Evolutionary conservation across 2,113 vertebrate species (phyloP).

Genomic region (Labrus mixtus): DNA sequence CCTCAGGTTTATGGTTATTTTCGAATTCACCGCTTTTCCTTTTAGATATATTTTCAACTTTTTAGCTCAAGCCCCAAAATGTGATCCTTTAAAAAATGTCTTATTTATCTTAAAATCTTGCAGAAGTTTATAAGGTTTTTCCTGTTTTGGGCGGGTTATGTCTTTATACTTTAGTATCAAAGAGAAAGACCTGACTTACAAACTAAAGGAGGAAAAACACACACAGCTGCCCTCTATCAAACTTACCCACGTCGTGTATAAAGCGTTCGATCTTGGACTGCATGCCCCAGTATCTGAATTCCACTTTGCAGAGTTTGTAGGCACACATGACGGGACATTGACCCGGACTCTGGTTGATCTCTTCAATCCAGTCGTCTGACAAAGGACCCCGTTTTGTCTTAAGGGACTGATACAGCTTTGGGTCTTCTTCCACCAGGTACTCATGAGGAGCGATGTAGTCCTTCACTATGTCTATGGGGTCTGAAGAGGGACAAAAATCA

Average conservation of each 20-base stretch:
- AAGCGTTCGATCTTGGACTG: conserved; percentile 99
- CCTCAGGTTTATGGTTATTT: no score
- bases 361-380: conserved; percentile 94
- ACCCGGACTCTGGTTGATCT: conserved; percentile 85
- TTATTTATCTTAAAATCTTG: no score
- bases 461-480: conserved; percentile 97
- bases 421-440: conserved; percentile 96
- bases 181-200: no score
- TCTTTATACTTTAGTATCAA: no score
- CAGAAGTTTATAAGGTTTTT: no score
- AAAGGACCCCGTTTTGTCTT: conserved; percentile 95
- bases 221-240: background rate
- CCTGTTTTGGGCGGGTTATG: no score
- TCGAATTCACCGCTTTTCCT: no score
- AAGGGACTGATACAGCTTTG: conserved; percentile 90
- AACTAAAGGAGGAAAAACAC: no score
- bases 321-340: conserved; percentile 94
- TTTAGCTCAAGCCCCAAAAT: no score
- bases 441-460: conserved; percentile 94
- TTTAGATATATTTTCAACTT: no score
- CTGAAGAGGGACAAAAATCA: conserved; percentile 70
- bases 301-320: conserved; percentile 99
- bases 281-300: conserved; percentile 99
- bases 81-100: no score
- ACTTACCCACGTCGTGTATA: conserved; percentile 97